Percentiles rank a stretch among this genome's conserved stretches.
Evolutionary conservation across 2,888 invertebrate species (phyloP).

Genomic region (Andricus quercusramuli): DNA sequence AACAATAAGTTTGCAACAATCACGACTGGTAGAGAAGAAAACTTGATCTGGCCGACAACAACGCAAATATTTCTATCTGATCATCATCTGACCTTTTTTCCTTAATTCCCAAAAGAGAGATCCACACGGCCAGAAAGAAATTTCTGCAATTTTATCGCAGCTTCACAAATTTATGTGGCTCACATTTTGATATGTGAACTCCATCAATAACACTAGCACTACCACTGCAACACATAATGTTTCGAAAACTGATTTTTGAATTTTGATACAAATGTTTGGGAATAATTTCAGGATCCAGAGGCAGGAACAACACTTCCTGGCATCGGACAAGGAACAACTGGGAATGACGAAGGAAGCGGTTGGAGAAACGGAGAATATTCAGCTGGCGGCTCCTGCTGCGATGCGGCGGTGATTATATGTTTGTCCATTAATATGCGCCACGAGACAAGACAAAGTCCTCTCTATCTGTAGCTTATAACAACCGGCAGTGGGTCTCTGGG

Average conservation of each 20-base stretch:
- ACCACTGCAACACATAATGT: not conserved
- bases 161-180: not conserved
- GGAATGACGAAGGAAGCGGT: constrained; percentile 51
- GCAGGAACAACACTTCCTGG: constrained; percentile 68
- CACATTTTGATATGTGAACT: not conserved
- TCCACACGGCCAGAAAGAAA: not conserved
- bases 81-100: not conserved
- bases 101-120: not conserved
- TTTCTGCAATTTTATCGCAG: not conserved
- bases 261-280: not conserved
- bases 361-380: constrained; percentile 62
- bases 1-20: too few species aligned
- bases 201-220: not conserved
- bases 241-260: not conserved
- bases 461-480: constrained; percentile 63
- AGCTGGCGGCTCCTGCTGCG: constrained; percentile 74
- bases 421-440: constrained; percentile 77
- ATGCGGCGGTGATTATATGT: constrained; percentile 76
- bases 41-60: too few species aligned
- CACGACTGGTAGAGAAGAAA: too few species aligned
- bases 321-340: constrained; percentile 71
- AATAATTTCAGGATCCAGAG: constrained; percentile 45
- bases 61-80: not conserved
- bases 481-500: constrained; percentile 71
- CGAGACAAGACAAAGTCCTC: constrained; percentile 69